A percentile compares a stretch with the other conserved stretches of the same genome.
phyloP scores from a whole-genome alignment of 1,140 invertebrate genomes.

The Druon quercuslanigerum region DNA sequence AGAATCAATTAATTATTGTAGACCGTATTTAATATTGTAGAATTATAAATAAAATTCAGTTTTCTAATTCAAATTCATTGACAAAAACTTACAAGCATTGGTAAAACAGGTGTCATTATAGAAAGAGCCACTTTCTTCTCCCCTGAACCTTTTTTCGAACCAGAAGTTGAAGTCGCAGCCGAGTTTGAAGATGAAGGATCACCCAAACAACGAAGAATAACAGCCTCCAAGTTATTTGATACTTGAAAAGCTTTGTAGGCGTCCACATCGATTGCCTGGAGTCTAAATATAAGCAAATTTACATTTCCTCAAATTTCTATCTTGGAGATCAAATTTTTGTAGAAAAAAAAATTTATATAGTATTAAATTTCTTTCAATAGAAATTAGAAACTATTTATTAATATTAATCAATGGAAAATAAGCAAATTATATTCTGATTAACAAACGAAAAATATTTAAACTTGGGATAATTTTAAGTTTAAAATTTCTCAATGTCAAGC shows the following conservation, averaged over 20 bases:
- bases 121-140: constrained; percentile 73
- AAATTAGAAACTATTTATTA: no score
- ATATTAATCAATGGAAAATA: no score
- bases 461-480: no score
- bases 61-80: no score
- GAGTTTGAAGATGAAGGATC: constrained; percentile 31
- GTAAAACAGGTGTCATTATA: constrained; percentile 91
- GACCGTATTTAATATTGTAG: no score
- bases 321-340: no score
- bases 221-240: constrained; percentile 85
- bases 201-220: constrained; percentile 80
- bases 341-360: no score
- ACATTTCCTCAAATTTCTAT: constrained; percentile 6
- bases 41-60: not conserved
- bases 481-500: no score
- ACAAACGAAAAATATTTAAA: no score
- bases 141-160: constrained; percentile 35
- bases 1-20: no score
- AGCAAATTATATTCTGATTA: no score
- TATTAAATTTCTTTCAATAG: no score
- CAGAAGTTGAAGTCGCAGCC: constrained; percentile 51
- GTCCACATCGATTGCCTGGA: constrained; percentile 88
- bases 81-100: constrained; percentile 84
- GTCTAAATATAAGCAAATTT: constrained; percentile 62
- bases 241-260: constrained; percentile 93